Evolutionary conservation across 2,888 invertebrate species (phyloP).

Genomic region (Arctia plantaginis): DNA sequence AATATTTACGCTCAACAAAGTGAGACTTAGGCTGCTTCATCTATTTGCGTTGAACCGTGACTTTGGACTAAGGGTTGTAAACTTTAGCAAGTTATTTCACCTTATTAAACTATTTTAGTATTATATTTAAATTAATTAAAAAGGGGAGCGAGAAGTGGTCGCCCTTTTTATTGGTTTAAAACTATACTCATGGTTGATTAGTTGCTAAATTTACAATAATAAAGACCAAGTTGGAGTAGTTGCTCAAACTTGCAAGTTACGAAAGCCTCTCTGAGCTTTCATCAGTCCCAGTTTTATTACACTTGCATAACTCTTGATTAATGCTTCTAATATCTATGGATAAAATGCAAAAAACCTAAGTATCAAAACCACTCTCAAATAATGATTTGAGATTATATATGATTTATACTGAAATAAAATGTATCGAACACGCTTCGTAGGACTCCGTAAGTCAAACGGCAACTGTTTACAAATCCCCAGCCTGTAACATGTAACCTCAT

Average conservation of each 20-base stretch:
- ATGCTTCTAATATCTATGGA: too few species aligned
- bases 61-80: neutral
- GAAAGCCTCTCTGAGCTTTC: too few species aligned
- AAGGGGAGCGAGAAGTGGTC: too few species aligned
- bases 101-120: neutral
- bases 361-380: too few species aligned
- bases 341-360: too few species aligned
- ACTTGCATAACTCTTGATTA: neutral
- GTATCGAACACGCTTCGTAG: neutral
- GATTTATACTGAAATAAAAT: neutral
- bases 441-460: constrained; percentile 28
- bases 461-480: constrained; percentile 48
- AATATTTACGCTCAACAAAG: constrained; percentile 37
- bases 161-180: too few species aligned
- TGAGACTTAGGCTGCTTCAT: constrained; percentile 20
- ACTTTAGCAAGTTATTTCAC: too few species aligned
- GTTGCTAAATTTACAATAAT: neutral
- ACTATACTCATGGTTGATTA: neutral
- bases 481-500: constrained; percentile 39
- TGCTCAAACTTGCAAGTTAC: too few species aligned
- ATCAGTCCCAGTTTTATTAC: neutral
- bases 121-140: neutral
- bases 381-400: neutral
- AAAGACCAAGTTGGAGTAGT: neutral
- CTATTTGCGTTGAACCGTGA: neutral